Percentiles rank a stretch among this genome's conserved stretches.
Conservation (phyloP, 1,140 invertebrate species). For the Drosophila subobscura region DNA sequence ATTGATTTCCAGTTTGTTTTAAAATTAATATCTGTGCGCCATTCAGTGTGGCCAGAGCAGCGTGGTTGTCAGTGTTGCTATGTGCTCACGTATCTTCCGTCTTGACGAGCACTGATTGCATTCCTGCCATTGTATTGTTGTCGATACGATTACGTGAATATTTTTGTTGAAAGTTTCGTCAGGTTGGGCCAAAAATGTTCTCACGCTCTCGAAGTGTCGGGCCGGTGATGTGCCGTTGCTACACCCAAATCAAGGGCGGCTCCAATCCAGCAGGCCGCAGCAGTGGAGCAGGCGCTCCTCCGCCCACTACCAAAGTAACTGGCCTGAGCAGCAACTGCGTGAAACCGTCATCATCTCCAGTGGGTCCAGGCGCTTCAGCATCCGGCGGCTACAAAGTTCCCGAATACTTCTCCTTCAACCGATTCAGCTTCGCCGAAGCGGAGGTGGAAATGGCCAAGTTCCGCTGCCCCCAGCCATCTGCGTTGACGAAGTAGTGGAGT, state of each 20-base stretch:
- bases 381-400: slow-evolving; percentile 91
- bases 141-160: slow-evolving; percentile 75
- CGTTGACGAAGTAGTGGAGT: slow-evolving; percentile 58
- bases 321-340: slow-evolving; percentile 87
- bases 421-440: slow-evolving; percentile 91
- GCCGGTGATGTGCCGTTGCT: slow-evolving; percentile 56
- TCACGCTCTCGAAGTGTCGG: slow-evolving; percentile 29
- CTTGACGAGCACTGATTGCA: slow-evolving; percentile 10
- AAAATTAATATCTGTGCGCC: neutral
- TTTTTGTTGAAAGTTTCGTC: slow-evolving; percentile 42
- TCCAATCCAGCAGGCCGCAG: slow-evolving; percentile 25
- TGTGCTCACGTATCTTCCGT: neutral
- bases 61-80: neutral
- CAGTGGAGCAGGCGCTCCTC: slow-evolving; percentile 12
- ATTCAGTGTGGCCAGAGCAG: slow-evolving; percentile 5
- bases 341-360: slow-evolving; percentile 85
- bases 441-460: slow-evolving; percentile 93
- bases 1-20: neutral
- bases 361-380: slow-evolving; percentile 90
- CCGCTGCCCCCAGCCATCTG: slow-evolving; percentile 88
- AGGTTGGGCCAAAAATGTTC: slow-evolving; percentile 75
- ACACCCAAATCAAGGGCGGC: slow-evolving; percentile 64
- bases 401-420: slow-evolving; percentile 93
- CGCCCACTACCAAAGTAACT: slow-evolving; percentile 82
- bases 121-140: slow-evolving; percentile 9